Base-by-base conservation (phyloP, 2,888 invertebrate genomes). In the Meandrusa payeni region DNA sequence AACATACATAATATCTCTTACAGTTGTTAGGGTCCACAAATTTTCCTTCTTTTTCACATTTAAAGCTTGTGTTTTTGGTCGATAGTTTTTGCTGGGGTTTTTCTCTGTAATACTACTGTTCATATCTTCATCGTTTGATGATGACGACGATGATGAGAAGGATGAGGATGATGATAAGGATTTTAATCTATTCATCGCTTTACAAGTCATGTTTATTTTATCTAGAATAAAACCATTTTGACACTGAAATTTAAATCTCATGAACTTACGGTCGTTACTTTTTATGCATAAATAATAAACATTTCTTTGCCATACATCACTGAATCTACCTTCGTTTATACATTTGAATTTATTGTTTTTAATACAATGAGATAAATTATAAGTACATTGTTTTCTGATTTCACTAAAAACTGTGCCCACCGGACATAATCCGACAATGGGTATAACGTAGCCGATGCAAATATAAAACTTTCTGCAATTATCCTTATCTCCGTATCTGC, bases 381-480 rank as follows among this genome's bases (percentile, higher is more conserved):
- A 78, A 17, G 86, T 87, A 57, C 89, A 90, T 50, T 74, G 78
- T 48, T 81, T 82, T 46, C 67, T 71, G 17, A 75, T 59, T 40
- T 82, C 77, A 56, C 87, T 87, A 46, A 83, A 88, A 39, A 87
- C 80, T 17, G 85, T 82, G 45, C 75, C 69, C 5, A 51, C 55
- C 10, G 88, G 88, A 50, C 88, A 88, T 36, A 47, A 55, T 22
- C 78, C 74, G 23, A 63, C 45, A 23, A 79, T 55, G 17, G 80
- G 71, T 44, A 66, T 46, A n/a, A 48, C 32, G 40, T 51, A 64
- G 7, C 80, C 78, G 6, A 73, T 60, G 51, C 90, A 90, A 33
- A 81, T 76, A 51, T 89, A 90, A 58, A 89, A 90, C 55, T 82
- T 85, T 34, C 74, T 78, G 46, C 90, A 89, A 52, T 89, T 74